phyloP scores from a whole-genome alignment of 1,140 invertebrate genomes.

The Frieseomelitta varia region DNA sequence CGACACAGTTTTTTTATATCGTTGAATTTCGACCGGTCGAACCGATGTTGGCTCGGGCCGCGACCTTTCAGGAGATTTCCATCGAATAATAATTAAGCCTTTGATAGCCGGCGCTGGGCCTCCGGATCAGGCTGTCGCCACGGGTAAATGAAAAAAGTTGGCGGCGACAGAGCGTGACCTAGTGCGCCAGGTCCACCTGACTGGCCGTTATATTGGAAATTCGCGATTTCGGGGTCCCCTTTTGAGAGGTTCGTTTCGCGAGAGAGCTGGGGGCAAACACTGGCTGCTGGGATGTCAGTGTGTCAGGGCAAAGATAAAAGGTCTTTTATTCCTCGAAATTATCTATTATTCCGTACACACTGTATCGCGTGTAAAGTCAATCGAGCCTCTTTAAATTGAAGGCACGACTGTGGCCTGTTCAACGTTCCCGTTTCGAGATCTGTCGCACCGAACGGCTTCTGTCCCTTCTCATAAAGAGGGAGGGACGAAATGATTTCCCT shows the following conservation, averaged over 20 bases:
- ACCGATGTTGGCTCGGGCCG: neutral
- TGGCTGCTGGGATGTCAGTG: neutral
- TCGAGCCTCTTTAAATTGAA: neutral
- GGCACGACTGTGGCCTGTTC: neutral
- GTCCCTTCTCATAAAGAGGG: neutral
- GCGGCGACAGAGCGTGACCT: constrained; percentile 19
- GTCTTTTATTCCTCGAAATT: constrained; percentile 11
- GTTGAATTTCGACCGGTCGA: neutral
- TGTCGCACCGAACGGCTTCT: neutral
- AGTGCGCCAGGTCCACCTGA: neutral
- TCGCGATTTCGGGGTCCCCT: neutral
- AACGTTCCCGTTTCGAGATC: neutral
- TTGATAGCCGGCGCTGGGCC: neutral
- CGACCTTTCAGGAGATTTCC: neutral
- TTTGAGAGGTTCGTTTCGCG: neutral
- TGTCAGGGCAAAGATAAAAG: neutral
- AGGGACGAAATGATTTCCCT: neutral
- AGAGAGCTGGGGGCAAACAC: neutral
- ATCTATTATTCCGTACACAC: constrained; percentile 1
- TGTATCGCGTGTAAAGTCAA: neutral
- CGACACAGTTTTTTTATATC: neutral
- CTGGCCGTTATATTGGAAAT: constrained; percentile 20
- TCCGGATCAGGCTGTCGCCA: constrained; percentile 29
- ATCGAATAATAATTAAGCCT: constrained; percentile 33
- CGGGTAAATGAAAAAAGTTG: constrained; percentile 48